These are phyloP conservation scores for Poeciliopsis paucimaculata DNA, from an alignment of 2,797 vertebrate genomes.

Conservation along the genomic window DNA sequence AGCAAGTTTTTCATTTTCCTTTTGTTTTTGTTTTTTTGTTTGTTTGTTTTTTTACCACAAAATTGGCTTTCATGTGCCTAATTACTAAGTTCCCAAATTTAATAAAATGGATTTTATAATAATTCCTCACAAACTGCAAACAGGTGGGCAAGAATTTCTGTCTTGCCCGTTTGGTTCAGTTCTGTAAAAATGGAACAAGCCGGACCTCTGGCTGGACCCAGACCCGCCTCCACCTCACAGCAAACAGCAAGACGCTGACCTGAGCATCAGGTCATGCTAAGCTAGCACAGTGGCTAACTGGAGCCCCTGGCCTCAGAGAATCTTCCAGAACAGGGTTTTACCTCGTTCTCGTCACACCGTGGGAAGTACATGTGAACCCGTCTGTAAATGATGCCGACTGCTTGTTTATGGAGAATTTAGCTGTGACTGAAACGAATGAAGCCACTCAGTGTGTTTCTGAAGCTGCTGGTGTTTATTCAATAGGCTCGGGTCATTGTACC, in stretches of 20 bases:
- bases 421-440: slow-evolving; percentile 14
- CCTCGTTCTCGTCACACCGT: slow-evolving; percentile 29
- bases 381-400: slow-evolving; percentile 25
- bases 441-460: slow-evolving; percentile 19
- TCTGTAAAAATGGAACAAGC: background rate
- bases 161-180: background rate
- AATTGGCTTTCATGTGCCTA: background rate
- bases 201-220: background rate
- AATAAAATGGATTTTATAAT: background rate
- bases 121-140: background rate
- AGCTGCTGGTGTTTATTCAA: slow-evolving; percentile 59
- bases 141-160: background rate
- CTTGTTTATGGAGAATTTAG: slow-evolving; percentile 14
- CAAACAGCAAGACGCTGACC: background rate
- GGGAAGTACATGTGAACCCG: slow-evolving; percentile 34
- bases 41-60: background rate
- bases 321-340: slow-evolving; percentile 34
- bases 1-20: background rate
- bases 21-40: no score
- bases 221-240: background rate
- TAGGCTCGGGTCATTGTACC: background rate
- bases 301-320: slow-evolving; percentile 3
- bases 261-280: slow-evolving; percentile 22
- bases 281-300: slow-evolving; percentile 26
- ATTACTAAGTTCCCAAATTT: background rate